Conservation (phyloP, 2,888 invertebrate genomes). For the Drosophila merina region DNA sequence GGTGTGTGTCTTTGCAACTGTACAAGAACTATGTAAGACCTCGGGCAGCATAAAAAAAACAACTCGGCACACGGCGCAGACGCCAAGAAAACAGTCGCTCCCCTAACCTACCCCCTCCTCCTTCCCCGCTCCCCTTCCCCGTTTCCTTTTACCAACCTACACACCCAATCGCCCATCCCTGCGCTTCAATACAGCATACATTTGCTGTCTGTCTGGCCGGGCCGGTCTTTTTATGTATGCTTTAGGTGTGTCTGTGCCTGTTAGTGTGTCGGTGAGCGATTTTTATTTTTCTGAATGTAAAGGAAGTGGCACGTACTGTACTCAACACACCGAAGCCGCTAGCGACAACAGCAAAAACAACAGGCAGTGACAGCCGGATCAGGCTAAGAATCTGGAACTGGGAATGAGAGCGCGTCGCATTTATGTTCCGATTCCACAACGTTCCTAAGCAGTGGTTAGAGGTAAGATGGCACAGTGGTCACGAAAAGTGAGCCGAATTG, state of each 20-base stretch:
- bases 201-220: conserved; percentile 25
- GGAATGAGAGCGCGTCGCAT: conserved; percentile 31
- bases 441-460: conserved; percentile 41
- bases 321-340: conserved; percentile 59
- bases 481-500: conserved; percentile 24
- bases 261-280: conserved; percentile 55
- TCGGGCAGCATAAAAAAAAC: conserved; percentile 51
- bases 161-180: conserved; percentile 11
- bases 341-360: conserved; percentile 53
- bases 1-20: conserved; percentile 71
- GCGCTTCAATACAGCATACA: conserved; percentile 22
- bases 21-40: conserved; percentile 67
- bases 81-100: conserved; percentile 58
- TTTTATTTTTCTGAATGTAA: conserved; percentile 78
- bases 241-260: conserved; percentile 22
- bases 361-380: conserved; percentile 49
- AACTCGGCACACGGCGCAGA: conserved; percentile 62
- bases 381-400: conserved; percentile 32
- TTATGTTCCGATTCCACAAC: conserved; percentile 40
- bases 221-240: conserved; percentile 37
- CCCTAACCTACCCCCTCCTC: conserved; percentile 16
- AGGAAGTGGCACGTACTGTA: conserved; percentile 79
- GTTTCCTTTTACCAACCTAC: background rate
- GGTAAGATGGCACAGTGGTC: conserved; percentile 43
- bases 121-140: conserved; percentile 1